phyloP scores from a whole-genome alignment of 2,797 vertebrate genomes.

The Gephyroberyx darwinii region DNA sequence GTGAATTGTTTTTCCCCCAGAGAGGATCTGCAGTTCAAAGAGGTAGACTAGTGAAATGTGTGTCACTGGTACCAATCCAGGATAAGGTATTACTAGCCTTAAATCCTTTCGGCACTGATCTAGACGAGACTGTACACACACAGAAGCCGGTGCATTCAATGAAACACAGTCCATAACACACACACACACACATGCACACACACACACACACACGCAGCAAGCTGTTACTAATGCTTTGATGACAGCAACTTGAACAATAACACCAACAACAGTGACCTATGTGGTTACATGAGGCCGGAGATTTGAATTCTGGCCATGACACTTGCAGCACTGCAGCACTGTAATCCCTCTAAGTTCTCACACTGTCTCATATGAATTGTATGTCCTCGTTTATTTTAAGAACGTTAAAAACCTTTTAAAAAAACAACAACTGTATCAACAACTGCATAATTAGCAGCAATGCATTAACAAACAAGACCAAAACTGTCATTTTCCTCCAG shows the following conservation, averaged over 20 bases:
- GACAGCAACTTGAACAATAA: constrained; percentile 50
- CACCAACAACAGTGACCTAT: constrained; percentile 48
- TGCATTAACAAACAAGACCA: constrained; percentile 36
- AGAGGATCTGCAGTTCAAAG: constrained; percentile 64
- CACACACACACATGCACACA: constrained; percentile 13
- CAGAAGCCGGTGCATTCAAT: constrained; percentile 19
- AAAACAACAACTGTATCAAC: background rate
- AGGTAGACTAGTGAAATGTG: constrained; percentile 65
- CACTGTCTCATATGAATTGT: constrained; percentile 21
- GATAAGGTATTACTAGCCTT: constrained; percentile 70
- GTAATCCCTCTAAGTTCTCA: constrained; percentile 11
- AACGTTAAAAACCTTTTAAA: background rate
- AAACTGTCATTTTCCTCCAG: background rate
- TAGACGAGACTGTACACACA: constrained; percentile 60
- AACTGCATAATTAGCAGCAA: constrained; percentile 41
- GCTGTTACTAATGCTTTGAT: constrained; percentile 29
- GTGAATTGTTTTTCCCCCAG: constrained; percentile 28
- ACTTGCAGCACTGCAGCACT: background rate
- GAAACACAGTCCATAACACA: background rate
- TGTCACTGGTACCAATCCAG: constrained; percentile 76
- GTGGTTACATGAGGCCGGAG: constrained; percentile 13
- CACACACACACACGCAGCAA: background rate
- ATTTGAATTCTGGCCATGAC: background rate
- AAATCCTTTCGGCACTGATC: constrained; percentile 72
- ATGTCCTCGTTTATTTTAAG: no score